Evolutionary conservation across 2,113 vertebrate genomes (phyloP).

Genomic region (Pristiophorus japonicus): DNA sequence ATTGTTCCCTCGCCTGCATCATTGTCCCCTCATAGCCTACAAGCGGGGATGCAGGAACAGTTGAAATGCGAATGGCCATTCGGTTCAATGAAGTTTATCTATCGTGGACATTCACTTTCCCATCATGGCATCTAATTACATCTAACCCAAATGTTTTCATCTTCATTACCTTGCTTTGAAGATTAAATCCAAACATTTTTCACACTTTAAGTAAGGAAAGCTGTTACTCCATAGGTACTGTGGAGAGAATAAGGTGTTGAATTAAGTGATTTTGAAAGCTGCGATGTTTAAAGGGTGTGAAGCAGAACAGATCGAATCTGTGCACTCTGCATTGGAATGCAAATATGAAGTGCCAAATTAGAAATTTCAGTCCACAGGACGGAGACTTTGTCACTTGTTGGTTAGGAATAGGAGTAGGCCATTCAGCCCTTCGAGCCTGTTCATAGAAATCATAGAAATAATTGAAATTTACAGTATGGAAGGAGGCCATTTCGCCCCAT

Average conservation of each 20-base stretch:
- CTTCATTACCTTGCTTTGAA: background rate
- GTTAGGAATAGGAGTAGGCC: background rate
- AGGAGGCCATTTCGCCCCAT: too few species aligned
- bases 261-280: background rate
- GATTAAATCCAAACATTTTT: conserved; percentile 26
- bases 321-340: background rate
- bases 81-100: background rate
- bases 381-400: background rate
- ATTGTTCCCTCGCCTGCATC: background rate
- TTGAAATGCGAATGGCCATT: background rate
- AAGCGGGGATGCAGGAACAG: background rate
- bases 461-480: too few species aligned
- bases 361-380: background rate
- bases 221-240: background rate
- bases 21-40: background rate
- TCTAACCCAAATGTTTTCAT: background rate
- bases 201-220: background rate
- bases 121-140: background rate
- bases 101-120: background rate
- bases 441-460: too few species aligned
- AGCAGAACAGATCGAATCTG: background rate
- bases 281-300: background rate
- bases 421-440: background rate
- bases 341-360: background rate
- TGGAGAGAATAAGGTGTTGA: background rate